Evolutionary conservation across 2,113 vertebrate species (phyloP), one percentile per base, ranked within the genome.

Genomic region (Saguinus midas): DNA sequence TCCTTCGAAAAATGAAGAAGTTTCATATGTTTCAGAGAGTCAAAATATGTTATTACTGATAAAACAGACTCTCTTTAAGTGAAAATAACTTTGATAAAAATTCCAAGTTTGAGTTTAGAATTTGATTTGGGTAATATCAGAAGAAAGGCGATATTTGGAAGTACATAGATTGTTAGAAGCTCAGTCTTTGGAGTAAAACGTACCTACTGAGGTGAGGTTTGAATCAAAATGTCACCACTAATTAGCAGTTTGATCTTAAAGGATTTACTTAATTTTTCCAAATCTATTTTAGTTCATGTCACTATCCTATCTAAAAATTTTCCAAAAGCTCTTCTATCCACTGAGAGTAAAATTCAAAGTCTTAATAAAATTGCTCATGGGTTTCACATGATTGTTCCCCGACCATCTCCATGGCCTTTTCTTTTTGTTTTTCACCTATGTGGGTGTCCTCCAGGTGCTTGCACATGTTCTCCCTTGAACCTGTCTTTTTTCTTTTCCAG

Each of bases 1-100:
- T n/a, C n/a, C n/a, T n/a, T n/a, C n/a, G n/a, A n/a, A n/a, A n/a
- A n/a, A n/a, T n/a, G n/a, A n/a, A n/a, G n/a, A n/a, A n/a, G n/a
- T n/a, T n/a, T n/a, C n/a, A n/a, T 92, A n/a, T 92, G 78, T 96
- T 98, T 96, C 27, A 81, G 37, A 84, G 61, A 80, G 4, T 82
- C 55, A 88, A 85, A 95, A 82, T 58, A 58, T 82, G 58, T 57
- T 64, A 70, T 82, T 89, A 76, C 21, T 40, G 76, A 52, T n/a
- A 84, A 25, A 89, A 68, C 13, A 75, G 68, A 79, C 7, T 96
- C 40, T 87, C 35, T 84, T 29, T 85, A 89, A 68, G 52, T 66
- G 73, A 81, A 88, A 18, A 29, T 80, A 70, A 78, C 40, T 86
- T 86, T 52, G 66, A 79, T 58, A 37, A 13, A 91, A 80, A 35